phyloP scores from a whole-genome alignment of 2,113 vertebrate species.

The Limnothrissa miodon region DNA sequence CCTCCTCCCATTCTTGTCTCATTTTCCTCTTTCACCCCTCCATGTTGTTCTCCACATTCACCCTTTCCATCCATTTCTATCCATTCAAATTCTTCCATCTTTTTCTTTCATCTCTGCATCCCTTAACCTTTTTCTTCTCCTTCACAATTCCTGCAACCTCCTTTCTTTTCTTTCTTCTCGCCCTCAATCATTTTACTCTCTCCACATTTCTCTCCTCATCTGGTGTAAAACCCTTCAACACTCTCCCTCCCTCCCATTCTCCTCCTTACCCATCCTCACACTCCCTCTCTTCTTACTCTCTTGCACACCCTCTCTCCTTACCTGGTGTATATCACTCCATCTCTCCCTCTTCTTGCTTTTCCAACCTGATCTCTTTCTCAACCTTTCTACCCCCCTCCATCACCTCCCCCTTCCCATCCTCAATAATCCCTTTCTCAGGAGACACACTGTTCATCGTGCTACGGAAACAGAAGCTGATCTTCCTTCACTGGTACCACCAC shows the following conservation, averaged over 20 bases:
- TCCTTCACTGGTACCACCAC: slow-evolving; percentile 99
- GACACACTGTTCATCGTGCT: slow-evolving; percentile 98
- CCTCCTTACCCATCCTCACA: neutral
- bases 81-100: neutral
- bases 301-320: neutral
- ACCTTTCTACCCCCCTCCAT: neutral
- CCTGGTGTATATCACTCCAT: neutral
- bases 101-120: no score
- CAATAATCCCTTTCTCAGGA: slow-evolving; percentile 65
- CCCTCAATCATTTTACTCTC: neutral
- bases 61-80: neutral
- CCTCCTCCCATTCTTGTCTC: no score
- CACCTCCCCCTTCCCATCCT: neutral
- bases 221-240: neutral
- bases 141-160: neutral
- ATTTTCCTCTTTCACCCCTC: slow-evolving; percentile 13
- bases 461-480: slow-evolving; percentile 99
- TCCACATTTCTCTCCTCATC: neutral
- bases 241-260: neutral
- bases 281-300: neutral
- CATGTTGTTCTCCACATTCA: neutral
- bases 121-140: neutral
- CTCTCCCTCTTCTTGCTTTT: neutral
- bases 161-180: neutral
- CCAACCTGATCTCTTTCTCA: neutral